Evolutionary conservation across 2,888 invertebrate species (phyloP).

Genomic region (Drosophila algonquin): DNA sequence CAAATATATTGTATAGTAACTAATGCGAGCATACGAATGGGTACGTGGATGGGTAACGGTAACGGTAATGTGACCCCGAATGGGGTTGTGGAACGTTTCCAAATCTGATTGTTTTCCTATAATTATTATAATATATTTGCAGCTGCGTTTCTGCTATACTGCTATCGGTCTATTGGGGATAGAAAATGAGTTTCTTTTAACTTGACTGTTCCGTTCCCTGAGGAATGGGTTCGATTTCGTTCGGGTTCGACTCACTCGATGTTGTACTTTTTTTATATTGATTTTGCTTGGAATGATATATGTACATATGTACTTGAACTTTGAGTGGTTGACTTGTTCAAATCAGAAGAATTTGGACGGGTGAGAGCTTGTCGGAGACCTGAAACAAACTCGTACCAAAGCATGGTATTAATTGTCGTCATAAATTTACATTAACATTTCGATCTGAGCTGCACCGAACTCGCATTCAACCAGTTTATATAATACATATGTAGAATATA

Average conservation of each 20-base stretch:
- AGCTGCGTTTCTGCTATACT: too few species aligned
- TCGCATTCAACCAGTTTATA: slow-evolving; percentile 11
- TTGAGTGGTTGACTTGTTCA: not conserved
- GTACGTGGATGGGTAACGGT: too few species aligned
- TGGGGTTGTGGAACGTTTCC: too few species aligned
- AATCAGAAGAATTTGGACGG: too few species aligned
- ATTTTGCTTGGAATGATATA: not conserved
- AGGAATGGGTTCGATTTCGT: not conserved
- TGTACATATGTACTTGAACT: not conserved
- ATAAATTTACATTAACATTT: not conserved
- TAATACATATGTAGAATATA: not conserved
- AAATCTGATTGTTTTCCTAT: too few species aligned
- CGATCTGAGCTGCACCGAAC: slow-evolving; percentile 3
- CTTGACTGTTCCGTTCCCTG: not conserved
- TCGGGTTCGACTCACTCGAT: not conserved
- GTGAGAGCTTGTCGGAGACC: not conserved
- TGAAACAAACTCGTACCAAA: not conserved
- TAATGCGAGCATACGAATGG: too few species aligned
- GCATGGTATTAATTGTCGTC: not conserved
- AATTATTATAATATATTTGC: too few species aligned
- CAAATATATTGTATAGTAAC: too few species aligned
- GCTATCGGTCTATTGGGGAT: not conserved
- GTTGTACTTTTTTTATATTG: not conserved
- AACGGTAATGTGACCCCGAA: too few species aligned
- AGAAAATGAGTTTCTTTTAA: not conserved